Base-by-base conservation (phyloP, 2,797 vertebrate genomes). In the Eurystomus glaucurus region DNA sequence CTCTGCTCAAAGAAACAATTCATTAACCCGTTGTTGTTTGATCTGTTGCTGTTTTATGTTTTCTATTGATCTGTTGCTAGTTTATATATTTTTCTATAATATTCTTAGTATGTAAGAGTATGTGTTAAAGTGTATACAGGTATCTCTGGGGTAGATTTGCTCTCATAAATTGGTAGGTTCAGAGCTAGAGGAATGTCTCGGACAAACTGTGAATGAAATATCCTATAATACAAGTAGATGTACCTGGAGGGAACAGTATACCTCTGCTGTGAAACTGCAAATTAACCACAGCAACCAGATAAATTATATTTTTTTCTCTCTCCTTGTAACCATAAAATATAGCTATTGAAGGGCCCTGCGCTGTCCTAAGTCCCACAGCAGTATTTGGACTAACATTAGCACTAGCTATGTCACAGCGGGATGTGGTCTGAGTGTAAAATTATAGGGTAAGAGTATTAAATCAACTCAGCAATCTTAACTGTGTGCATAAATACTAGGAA, bases 251-350 rank as follows among this genome's bases (percentile, higher is more conserved):
- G 95, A 89, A 85, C 90, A 57, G 83, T 94, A 80, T 83, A 85
- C 84, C 46, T 97, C 93, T 95, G 60, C 92, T 93, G 84, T 93
- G 93, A 97, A 95, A 95, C 93, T 97, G 90, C 91, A 94, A 96
- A 94, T 96, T 94, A 96, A 92, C 93, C 86, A 85, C 92, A 93
- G 92, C 88, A 85, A 87, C 64, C 90, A 95, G 96, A 96, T 95
- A 93, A 96, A 96, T 97, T 93, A 92, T 92, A 87, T 75, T 80
- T 97, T 78, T 94, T 92, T 55, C 85, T 91, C 74, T 93, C 90
- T 94, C 80, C 93, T 91, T 96, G 78, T 80, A 97, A 77, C 94
- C 55, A 29, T 96, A 93, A 97, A 97, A 96, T 89, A 92, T 6
- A 94, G 88, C 86, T 83, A 85, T 94, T 96, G 90, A 93, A 94